Conservation (phyloP, 1,140 invertebrate species). For the Armadillidium nasatum region DNA sequence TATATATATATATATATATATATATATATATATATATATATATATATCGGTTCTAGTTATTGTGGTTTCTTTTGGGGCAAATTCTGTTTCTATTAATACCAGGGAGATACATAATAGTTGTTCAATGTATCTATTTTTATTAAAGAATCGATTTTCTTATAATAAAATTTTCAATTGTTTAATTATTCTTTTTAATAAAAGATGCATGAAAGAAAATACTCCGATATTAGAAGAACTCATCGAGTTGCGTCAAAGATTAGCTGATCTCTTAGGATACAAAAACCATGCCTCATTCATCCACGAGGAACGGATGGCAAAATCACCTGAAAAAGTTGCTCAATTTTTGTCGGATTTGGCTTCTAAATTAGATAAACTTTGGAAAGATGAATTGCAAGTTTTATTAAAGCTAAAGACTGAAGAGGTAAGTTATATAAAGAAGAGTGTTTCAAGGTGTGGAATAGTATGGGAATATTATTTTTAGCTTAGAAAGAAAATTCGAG, state of each 20-base stretch:
- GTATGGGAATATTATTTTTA: too few species aligned
- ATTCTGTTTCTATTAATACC: too few species aligned
- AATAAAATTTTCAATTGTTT: too few species aligned
- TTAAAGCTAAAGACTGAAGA: slow-evolving; percentile 54
- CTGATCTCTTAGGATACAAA: slow-evolving; percentile 52
- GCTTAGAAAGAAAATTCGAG: too few species aligned
- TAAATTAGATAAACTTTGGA: slow-evolving; percentile 53
- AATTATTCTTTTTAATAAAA: slow-evolving; percentile 34
- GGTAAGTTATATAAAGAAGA: slow-evolving; percentile 4
- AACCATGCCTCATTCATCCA: slow-evolving; percentile 55
- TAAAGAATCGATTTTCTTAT: too few species aligned
- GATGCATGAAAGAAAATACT: slow-evolving; percentile 55
- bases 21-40: too few species aligned
- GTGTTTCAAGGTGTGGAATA: too few species aligned
- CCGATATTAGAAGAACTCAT: slow-evolving; percentile 56
- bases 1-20: too few species aligned
- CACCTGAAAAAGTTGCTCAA: slow-evolving; percentile 51
- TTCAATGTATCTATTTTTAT: too few species aligned
- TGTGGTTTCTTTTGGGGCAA: too few species aligned
- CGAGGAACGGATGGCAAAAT: slow-evolving; percentile 57
- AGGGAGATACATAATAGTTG: too few species aligned
- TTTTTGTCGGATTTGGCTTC: slow-evolving; percentile 53
- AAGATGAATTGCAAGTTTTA: slow-evolving; percentile 51
- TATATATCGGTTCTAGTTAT: too few species aligned
- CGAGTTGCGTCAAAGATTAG: slow-evolving; percentile 53